Percentiles rank a stretch among this genome's conserved stretches.
Evolutionary conservation across 2,888 invertebrate genomes (phyloP).

Genomic region (Andrena fulva): DNA sequence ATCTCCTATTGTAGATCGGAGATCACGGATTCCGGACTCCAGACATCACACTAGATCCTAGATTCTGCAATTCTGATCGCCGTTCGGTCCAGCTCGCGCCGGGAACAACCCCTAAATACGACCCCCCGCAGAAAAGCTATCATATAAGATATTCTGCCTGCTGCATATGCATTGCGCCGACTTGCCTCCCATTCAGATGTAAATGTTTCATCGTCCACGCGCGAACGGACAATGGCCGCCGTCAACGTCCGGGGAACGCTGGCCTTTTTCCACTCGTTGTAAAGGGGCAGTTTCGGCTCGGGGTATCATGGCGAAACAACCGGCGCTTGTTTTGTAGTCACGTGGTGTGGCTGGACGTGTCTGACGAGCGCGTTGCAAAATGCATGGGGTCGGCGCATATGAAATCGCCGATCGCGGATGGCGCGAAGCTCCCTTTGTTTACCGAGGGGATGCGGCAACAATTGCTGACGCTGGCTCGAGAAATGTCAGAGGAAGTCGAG

Average conservation of each 20-base stretch:
- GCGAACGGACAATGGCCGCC: conserved; percentile 18
- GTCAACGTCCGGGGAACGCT: conserved; percentile 5
- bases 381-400: no score
- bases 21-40: background rate
- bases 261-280: conserved; percentile 16
- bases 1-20: background rate
- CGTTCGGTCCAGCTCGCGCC: background rate
- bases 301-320: background rate
- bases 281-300: no score
- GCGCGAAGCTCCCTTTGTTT: no score
- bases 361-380: conserved; percentile 22
- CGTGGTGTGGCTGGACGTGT: conserved; percentile 1
- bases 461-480: no score
- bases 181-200: conserved; percentile 54
- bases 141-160: conserved; percentile 22
- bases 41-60: background rate
- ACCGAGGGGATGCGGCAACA: no score
- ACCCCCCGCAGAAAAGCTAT: conserved; percentile 41
- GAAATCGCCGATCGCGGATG: no score
- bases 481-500: no score
- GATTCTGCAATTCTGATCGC: conserved; percentile 2
- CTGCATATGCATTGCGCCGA: conserved; percentile 53
- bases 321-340: background rate
- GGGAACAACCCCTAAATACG: conserved; percentile 19
- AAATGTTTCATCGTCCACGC: conserved; percentile 35